Base-by-base conservation (phyloP, 2,888 invertebrate species). In the Diloba caeruleocephala region DNA sequence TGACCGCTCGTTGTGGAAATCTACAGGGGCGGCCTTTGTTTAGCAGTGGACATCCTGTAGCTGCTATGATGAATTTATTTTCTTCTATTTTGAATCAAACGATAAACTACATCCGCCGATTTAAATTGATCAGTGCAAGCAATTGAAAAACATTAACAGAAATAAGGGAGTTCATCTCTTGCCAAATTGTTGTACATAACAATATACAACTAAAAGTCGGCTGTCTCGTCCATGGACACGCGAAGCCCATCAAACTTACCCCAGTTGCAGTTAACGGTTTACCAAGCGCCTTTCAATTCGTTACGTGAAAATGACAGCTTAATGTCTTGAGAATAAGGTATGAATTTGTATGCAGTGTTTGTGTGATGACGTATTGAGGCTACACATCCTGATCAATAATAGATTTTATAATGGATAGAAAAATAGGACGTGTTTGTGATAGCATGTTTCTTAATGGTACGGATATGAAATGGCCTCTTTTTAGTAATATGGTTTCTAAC, bases 221-320 rank as follows among this genome's bases (percentile, higher is more conserved):
- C 74, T 78, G 74, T 72, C 74, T 69, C 45, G 53, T 57, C 73
- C 68, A 62, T 70, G 66, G 65, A 74, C 81, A 79, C 70, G 79
- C 74, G 43, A 79, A 51, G 45, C 70, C 71, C 72, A 80, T 79
- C 76, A 77, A 79, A 80, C 64, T 80, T 80, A 65, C 55, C 61
- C 80, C 61, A 60, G 54, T 71, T 70, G 64, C 61, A 67, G 63
- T 72, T 68, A 74, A 74, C 65, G 64, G 66, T 58, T 61, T 70
- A 71, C 65, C 57, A 66, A 55, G 61, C 55, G 63, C 57, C 48
- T 69, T 53, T 19, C 10, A 7, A 0, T 0, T 9, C 0, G 0
- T 6, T 9, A 23, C 25, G 17, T 5, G 0, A 56, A 29, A 43
- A 28, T 26, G 2, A 10, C n/a, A 52, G 31, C 21, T 28, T 59